Conservation (phyloP, 2,888 invertebrate species). For the Caenorhabditis macrosperma region DNA sequence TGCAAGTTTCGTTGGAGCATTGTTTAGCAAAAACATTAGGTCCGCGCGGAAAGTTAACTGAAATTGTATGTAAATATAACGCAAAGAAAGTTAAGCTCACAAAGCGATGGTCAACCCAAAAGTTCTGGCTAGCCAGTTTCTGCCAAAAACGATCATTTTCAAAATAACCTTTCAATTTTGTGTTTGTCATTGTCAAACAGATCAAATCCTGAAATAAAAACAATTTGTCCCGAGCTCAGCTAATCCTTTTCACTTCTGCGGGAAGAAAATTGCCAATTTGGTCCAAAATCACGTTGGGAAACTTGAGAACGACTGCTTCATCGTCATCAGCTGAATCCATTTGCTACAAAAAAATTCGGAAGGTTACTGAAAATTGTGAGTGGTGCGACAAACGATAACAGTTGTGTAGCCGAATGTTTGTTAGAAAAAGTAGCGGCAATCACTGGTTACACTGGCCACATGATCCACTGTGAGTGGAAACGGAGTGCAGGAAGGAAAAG, state of each 20-base stretch:
- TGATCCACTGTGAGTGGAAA: background rate
- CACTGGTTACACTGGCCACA: background rate
- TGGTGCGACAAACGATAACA: too few relatives aligned
- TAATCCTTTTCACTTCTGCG: slow-evolving; percentile 1
- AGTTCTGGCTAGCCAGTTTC: background rate
- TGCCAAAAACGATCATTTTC: slow-evolving; percentile 20
- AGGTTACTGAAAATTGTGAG: too few relatives aligned
- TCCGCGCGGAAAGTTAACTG: slow-evolving; percentile 24
- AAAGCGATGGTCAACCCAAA: slow-evolving; percentile 8
- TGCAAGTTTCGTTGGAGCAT: background rate
- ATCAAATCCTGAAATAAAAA: slow-evolving; percentile 9
- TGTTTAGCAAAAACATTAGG: slow-evolving; percentile 5
- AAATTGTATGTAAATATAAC: background rate
- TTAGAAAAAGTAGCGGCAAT: background rate
- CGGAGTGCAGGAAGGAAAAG: background rate
- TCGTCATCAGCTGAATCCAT: too few relatives aligned
- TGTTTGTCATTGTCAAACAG: background rate
- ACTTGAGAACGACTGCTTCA: too few relatives aligned
- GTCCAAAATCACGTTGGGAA: too few relatives aligned
- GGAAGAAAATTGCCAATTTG: background rate
- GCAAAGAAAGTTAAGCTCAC: background rate
- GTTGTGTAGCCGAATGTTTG: too few relatives aligned
- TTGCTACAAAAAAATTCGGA: too few relatives aligned
- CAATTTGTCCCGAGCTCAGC: background rate
- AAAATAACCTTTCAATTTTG: background rate